phyloP scores from a whole-genome alignment of 30 jellyfish, hydroid and myxozoan species.

The Aurelia aurita complex sp. Pacific region DNA sequence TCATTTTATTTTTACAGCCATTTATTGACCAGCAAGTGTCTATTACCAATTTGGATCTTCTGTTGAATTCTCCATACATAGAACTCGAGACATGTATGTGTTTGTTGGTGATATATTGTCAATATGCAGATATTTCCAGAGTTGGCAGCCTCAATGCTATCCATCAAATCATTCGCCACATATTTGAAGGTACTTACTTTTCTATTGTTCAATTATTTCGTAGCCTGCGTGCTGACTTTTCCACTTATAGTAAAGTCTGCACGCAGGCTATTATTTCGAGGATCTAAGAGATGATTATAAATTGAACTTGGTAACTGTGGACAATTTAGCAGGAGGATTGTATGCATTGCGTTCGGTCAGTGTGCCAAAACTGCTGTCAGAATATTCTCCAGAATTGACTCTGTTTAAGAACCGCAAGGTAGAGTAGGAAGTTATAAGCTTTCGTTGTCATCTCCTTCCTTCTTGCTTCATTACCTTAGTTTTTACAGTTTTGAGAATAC shows the following conservation, averaged over 20 bases:
- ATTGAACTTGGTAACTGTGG: not conserved
- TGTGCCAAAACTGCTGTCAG: too few relatives aligned
- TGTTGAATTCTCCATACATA: constrained; percentile 3
- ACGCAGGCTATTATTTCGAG: not conserved
- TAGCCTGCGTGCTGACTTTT: too few relatives aligned
- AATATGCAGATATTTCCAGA: not conserved
- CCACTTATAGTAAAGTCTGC: too few relatives aligned
- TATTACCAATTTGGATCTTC: constrained; percentile 6
- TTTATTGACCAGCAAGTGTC: constrained; percentile 21
- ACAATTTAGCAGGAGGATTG: not conserved
- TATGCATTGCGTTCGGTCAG: not conserved
- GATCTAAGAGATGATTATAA: not conserved
- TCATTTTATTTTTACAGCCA: not conserved
- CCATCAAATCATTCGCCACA: constrained; percentile 1
- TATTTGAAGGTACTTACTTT: constrained; percentile 12
- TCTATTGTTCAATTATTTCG: not conserved
- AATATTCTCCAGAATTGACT: too few relatives aligned
- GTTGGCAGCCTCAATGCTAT: not conserved
- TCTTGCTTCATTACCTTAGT: too few relatives aligned
- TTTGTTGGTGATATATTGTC: constrained; percentile 12
- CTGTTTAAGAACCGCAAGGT: too few relatives aligned
- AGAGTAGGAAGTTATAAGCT: too few relatives aligned
- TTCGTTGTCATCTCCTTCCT: too few relatives aligned
- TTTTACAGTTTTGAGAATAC: too few relatives aligned
- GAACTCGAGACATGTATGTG: not conserved